phyloP scores from a whole-genome alignment of 2,113 vertebrate genomes.

The Spea multiplicata region DNA sequence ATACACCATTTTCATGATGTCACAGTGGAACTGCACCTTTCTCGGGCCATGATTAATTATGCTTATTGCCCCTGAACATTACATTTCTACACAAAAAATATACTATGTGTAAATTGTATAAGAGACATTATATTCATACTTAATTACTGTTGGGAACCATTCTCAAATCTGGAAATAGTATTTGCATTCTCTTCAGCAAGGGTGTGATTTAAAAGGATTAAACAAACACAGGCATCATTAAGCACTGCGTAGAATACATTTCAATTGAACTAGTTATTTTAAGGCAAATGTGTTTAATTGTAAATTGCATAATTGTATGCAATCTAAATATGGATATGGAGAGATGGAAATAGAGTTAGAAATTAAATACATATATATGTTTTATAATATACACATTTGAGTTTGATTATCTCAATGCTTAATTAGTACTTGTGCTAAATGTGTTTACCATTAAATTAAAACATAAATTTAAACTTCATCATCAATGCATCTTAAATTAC shows the following conservation, averaged over 20 bases:
- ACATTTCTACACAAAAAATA: slow-evolving; percentile 6
- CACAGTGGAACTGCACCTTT: too few species aligned
- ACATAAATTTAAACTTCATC: too few species aligned
- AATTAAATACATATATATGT: too few species aligned
- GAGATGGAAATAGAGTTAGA: too few species aligned
- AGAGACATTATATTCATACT: not conserved
- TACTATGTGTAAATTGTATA: slow-evolving; percentile 17
- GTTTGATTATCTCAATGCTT: too few species aligned
- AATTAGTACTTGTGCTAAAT: too few species aligned
- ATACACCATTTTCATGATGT: too few species aligned
- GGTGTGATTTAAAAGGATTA: not conserved
- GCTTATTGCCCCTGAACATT: not conserved
- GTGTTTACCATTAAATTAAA: too few species aligned
- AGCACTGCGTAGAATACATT: not conserved
- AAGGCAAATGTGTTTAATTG: not conserved
- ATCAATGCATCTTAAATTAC: too few species aligned
- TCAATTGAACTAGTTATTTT: not conserved
- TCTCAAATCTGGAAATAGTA: not conserved
- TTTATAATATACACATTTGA: too few species aligned
- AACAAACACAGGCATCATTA: slow-evolving; percentile 8
- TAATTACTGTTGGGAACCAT: slow-evolving; percentile 9
- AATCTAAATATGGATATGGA: not conserved
- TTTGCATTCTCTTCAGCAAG: not conserved
- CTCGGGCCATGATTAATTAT: too few species aligned
- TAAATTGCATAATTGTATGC: not conserved